Percentiles rank a stretch among this genome's conserved stretches.
Evolutionary conservation across 2,888 invertebrate species (phyloP).

Genomic region (Ophraella communa): DNA sequence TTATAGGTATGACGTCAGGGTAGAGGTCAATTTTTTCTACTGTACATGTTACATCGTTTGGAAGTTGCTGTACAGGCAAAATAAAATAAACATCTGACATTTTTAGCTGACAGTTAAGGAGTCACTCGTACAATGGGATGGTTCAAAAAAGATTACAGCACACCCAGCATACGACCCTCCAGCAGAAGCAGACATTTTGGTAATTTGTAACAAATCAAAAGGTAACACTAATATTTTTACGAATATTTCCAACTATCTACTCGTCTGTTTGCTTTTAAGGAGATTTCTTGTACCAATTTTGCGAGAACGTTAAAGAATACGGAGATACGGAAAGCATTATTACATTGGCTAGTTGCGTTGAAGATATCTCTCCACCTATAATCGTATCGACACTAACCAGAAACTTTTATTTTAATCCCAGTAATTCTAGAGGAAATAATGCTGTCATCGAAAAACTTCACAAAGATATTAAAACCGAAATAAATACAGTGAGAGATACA

Average conservation of each 20-base stretch:
- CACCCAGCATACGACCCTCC: constrained; percentile 43
- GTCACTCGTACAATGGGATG: constrained; percentile 7
- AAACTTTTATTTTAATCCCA: constrained; percentile 50
- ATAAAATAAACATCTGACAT: neutral
- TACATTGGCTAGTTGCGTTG: constrained; percentile 42
- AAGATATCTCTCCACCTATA: constrained; percentile 37
- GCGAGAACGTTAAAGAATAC: constrained; percentile 44
- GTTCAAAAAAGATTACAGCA: neutral
- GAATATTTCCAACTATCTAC: neutral
- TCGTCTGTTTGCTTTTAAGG: neutral
- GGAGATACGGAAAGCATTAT: constrained; percentile 49
- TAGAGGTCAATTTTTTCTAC: too few relatives aligned
- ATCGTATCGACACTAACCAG: constrained; percentile 53
- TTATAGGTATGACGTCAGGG: too few relatives aligned
- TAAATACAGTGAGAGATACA: constrained; percentile 23
- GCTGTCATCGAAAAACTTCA: constrained; percentile 35
- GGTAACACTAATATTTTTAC: constrained; percentile 12
- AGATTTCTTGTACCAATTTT: constrained; percentile 44
- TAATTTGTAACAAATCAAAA: constrained; percentile 39
- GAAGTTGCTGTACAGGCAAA: too few relatives aligned
- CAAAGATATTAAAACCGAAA: constrained; percentile 8
- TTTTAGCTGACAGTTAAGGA: constrained; percentile 10
- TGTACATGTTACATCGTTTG: too few relatives aligned
- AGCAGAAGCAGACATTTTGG: constrained; percentile 47
- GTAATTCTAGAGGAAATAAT: constrained; percentile 45